phyloP scores from a whole-genome alignment of 1,140 invertebrate genomes.

The Dinoponera quadriceps region DNA sequence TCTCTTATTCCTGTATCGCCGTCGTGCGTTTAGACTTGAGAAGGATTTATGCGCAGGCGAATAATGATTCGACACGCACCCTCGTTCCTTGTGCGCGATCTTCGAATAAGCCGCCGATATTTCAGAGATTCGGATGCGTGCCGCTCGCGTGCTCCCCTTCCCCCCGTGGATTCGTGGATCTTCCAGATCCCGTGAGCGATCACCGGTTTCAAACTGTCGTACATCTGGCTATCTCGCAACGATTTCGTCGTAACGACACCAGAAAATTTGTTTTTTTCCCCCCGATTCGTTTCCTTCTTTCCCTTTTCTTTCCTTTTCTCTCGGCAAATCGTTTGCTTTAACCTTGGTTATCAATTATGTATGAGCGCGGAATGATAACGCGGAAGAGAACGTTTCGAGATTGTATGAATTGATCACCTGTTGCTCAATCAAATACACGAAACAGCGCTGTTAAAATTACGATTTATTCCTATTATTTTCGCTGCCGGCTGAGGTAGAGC shows the following conservation, averaged over 20 bases:
- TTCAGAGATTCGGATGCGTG: constrained; percentile 39
- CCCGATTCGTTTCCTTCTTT: not conserved
- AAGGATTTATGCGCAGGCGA: constrained; percentile 48
- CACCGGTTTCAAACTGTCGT: constrained; percentile 50
- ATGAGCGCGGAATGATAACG: constrained; percentile 45
- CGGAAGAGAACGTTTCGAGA: constrained; percentile 27
- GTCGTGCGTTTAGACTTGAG: constrained; percentile 13
- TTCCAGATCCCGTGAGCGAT: constrained; percentile 36
- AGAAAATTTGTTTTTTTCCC: constrained; percentile 16
- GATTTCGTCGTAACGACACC: constrained; percentile 19
- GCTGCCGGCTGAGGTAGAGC: constrained; percentile 24
- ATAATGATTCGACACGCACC: constrained; percentile 35
- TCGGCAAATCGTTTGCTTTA: constrained; percentile 23
- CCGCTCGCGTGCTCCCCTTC: not conserved
- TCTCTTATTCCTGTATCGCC: constrained; percentile 48
- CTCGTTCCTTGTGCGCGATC: constrained; percentile 24
- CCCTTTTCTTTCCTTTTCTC: not conserved
- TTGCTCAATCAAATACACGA: constrained; percentile 64
- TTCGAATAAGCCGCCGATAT: constrained; percentile 54
- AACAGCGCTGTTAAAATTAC: constrained; percentile 46
- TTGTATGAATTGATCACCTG: constrained; percentile 63
- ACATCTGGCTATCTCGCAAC: constrained; percentile 18
- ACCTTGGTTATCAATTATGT: constrained; percentile 43
- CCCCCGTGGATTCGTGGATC: constrained; percentile 16
- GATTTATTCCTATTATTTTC: constrained; percentile 62